Evolutionary conservation across 2,797 vertebrate genomes (phyloP), one percentile per base, ranked within the genome.

Genomic region (Eulemur albifrons): DNA sequence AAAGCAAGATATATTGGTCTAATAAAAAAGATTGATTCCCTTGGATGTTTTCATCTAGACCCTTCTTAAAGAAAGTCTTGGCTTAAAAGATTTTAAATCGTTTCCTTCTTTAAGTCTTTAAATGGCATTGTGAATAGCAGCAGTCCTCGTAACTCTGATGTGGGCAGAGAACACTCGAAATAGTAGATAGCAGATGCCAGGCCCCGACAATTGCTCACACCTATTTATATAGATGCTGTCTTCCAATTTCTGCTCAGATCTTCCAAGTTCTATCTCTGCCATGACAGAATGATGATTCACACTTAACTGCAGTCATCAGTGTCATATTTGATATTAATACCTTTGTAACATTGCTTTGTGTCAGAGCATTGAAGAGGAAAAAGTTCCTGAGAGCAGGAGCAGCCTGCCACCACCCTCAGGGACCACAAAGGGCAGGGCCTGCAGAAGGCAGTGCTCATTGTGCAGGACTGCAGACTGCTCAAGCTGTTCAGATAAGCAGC

Each of bases 401-500:
- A 25, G 92, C 54, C 83, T 83, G 84, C 91, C 38, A 25, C 45
- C 79, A 50, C 94, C 88, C 84, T 88, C n/a, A 21, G 81, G 95
- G 97, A 97, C 92, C 97, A 98, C 95, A 98, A 98, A 98, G 97
- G 98, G 98, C 95, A 96, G 91, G 88, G 85, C 93, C 80, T 90
- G 98, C 91, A 98, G 97, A 96, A 97, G 76, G 97, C 94, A 80
- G n/a, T 52, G 91, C 96, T 98, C 97, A 98, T 98, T 98, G 98
- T 97, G 97, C 97, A 98, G 98, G 97, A 97, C 91, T 96, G 90
- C 87, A 7, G 43, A 45, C 43, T 11, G 43, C 43, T 11, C 99
- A 99, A 98, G 98, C 98, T 98, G 98, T 98, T 98, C 86, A 25
- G 59, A 98, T 97, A 98, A 98, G 99, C 99, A 99, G 99, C 98